Base-by-base conservation (phyloP, 64 coral and sea anemone genomes). In the Montipora foliosa region DNA sequence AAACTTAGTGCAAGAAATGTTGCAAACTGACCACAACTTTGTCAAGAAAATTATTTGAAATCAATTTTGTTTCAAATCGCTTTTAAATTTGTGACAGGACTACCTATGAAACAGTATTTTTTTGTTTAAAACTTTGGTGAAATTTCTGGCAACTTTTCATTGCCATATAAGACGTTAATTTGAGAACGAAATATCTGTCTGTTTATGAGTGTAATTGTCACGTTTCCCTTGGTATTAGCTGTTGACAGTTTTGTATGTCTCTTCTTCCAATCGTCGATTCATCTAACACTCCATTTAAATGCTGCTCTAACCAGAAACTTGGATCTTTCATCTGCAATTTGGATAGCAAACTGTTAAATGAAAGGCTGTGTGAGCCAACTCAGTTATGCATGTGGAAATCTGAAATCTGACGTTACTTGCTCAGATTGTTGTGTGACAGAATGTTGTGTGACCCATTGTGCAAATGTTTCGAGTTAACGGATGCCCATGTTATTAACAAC, bases 271-370 rank as follows among this genome's bases (percentile, higher is more conserved):
- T 44, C 5, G 66, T 21, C 21, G 82, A 20, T 8, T 86, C 62
- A 68, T 86, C 75, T 6, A 88, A 16, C 7, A 88, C 92, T 6
- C 92, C 92, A 52, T 72, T 80, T 12, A 93, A 61, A 16, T 93
- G 92, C n/a, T 80, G 82, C 49, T 88, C 77, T 16, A 93, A 66
- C 92, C 92, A 93, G 44, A 67, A 59, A 13, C 84, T 77, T 52
- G 83, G 44, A 57, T 93, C 76, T 44, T 93, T 93, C 4, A 74
- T 8, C 83, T 88, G 53, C 12, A 73, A 50, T 10, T 48, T 3
- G 14, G 25, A 80, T 4, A 64, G 8, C 61, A 64, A 75, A 80
- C 89, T 5, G 11, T 11, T 57, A 6, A 8, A 8, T 57, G 53
- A 57, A 57, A 57, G 11, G 11, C 11, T 37, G 37, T 37, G 37